Base-by-base conservation (phyloP, 23 tunicate genomes). In the Aplidium turbinatum region DNA sequence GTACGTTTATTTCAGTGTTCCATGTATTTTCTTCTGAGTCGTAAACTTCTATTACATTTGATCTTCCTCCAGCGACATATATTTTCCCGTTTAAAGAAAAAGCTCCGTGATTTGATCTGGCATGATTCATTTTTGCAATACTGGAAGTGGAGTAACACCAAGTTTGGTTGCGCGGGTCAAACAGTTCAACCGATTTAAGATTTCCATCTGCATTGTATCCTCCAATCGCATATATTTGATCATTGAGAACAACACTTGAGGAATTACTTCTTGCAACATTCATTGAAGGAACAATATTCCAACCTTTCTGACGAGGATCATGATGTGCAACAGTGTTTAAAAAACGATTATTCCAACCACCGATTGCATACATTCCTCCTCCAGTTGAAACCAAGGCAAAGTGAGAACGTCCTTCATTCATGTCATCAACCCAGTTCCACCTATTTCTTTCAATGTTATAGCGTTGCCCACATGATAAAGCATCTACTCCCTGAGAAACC, bases 211-310 rank as follows among this genome's bases (percentile, higher is more conserved):
- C n/a, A n/a, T n/a, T n/a, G n/a, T n/a, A 53, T 5, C 60, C 60
- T 19, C 60, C 16, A 53, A 53, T 53, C n/a, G 60, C 60, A 53
- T 19, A 53, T 53, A 53, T 53, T 19, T 53, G 5, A 4, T 53
- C 60, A 53, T 7, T 5, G 22, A 53, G 21, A 11, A 19, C 60
- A 11, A 53, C 60, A 7, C 26, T 27, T 53, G 60, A 24, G n/a
- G 22, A 19, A 4, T 27, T 27, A 53, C 4, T 4, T 11, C 60
- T 11, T 19, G 4, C 21, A 7, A 19, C 22, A 7, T 53, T 19
- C 60, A 53, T 53, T 11, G 60, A 19, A 4, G 60, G 60, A 11
- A 53, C 5, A 7, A 19, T 19, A 19, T 11, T 53, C 21, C 4
- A 4, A 7, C 5, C 5, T 19, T 11, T 19, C 5, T 4, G 16